These are phyloP conservation scores for Agrochola lychnidis DNA, from an alignment of 2,888 invertebrate species.

Conservation along the genomic window DNA sequence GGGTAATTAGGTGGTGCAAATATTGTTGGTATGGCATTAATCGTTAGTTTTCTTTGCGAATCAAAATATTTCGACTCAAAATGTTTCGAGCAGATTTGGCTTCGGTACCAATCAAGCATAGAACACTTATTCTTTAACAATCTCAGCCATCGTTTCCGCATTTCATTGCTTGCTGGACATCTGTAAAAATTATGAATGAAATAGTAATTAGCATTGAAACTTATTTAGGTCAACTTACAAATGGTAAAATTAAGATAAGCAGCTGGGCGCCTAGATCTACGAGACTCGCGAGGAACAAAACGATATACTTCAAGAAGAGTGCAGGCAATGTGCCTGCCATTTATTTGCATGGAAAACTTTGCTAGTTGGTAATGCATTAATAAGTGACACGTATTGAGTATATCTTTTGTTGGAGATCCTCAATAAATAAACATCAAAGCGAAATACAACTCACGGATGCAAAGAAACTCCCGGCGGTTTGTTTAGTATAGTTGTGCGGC, in stretches of 20 bases:
- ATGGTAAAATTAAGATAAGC: background rate
- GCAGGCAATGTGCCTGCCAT: background rate
- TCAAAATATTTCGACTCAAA: slow-evolving; percentile 84
- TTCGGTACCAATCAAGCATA: slow-evolving; percentile 81
- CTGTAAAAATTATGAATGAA: slow-evolving; percentile 68
- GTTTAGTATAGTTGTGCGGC: slow-evolving; percentile 80
- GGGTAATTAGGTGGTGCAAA: slow-evolving; percentile 66
- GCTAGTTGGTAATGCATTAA: background rate
- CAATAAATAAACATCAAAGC: background rate
- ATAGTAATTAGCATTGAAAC: background rate
- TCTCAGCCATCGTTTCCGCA: slow-evolving; percentile 83
- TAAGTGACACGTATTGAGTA: background rate
- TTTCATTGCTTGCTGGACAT: slow-evolving; percentile 78
- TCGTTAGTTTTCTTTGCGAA: slow-evolving; percentile 77
- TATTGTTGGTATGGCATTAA: slow-evolving; percentile 82
- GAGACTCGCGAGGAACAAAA: background rate
- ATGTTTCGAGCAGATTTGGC: slow-evolving; percentile 85
- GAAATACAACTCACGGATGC: slow-evolving; percentile 77
- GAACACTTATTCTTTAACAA: slow-evolving; percentile 80
- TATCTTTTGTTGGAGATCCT: background rate
- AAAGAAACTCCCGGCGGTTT: slow-evolving; percentile 79
- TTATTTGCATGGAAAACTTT: background rate
- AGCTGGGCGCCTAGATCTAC: too few species aligned
- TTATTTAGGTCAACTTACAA: background rate
- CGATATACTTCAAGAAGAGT: background rate